Evolutionary conservation across 2,113 vertebrate genomes (phyloP).

Genomic region (Macquaria australasica): DNA sequence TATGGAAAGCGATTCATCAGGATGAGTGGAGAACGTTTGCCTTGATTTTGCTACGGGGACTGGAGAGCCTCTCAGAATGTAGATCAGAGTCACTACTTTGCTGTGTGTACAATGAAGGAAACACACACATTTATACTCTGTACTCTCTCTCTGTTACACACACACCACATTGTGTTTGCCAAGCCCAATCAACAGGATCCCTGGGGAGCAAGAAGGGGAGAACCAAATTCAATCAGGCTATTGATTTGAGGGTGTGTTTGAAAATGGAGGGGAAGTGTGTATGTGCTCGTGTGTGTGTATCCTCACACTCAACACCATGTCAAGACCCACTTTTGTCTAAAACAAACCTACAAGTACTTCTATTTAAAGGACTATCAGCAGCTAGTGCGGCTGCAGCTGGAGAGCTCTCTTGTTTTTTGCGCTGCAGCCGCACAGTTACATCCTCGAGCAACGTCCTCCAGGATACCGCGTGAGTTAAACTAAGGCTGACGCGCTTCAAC

Average conservation of each 20-base stretch:
- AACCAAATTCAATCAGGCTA: conserved; percentile 67
- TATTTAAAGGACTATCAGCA: conserved; percentile 61
- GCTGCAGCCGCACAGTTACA: conserved; percentile 14
- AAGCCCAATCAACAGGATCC: conserved; percentile 57
- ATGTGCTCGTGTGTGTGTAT: conserved; percentile 26
- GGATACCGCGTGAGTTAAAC: conserved; percentile 53
- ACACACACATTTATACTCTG: conserved; percentile 15
- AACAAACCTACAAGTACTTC: conserved; percentile 40
- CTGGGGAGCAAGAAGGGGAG: conserved; percentile 23
- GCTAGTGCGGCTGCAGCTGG: conserved; percentile 38
- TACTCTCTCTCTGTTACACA: neutral
- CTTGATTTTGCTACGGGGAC: conserved; percentile 40
- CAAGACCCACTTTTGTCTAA: conserved; percentile 48
- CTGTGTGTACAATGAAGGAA: conserved; percentile 13
- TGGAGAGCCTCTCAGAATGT: conserved; percentile 41
- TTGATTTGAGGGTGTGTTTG: conserved; percentile 62
- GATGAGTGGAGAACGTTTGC: conserved; percentile 15
- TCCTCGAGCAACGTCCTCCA: conserved; percentile 51
- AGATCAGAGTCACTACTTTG: conserved; percentile 32
- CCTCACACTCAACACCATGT: conserved; percentile 39
- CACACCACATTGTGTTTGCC: conserved; percentile 26
- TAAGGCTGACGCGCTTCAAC: conserved; percentile 48
- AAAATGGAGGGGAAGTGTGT: conserved; percentile 20
- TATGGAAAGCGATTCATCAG: neutral
- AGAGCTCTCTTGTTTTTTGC: conserved; percentile 31